These are phyloP conservation scores for Drosophila mojavensis DNA, from an alignment of 1,140 invertebrate genomes.

Conservation along the genomic window DNA sequence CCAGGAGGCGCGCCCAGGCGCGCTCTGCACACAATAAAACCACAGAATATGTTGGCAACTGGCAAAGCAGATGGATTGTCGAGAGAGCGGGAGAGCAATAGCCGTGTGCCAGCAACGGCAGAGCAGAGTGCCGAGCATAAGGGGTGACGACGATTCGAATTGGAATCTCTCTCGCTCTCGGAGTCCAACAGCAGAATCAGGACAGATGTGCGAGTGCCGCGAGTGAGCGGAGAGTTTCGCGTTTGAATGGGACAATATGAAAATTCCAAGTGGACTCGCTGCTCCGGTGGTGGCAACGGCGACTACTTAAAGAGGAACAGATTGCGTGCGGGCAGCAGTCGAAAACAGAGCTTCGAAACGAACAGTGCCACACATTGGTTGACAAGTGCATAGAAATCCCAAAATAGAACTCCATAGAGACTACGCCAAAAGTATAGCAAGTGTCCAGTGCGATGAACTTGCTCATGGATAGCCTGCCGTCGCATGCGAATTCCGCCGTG, in stretches of 20 bases:
- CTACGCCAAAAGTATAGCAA: slow-evolving; percentile 2
- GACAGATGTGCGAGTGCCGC: slow-evolving; percentile 82
- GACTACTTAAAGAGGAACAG: slow-evolving; percentile 83
- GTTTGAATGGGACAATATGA: slow-evolving; percentile 83
- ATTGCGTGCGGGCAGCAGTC: slow-evolving; percentile 80
- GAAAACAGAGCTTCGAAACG: slow-evolving; percentile 72
- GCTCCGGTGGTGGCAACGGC: slow-evolving; percentile 51
- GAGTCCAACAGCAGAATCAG: slow-evolving; percentile 63
- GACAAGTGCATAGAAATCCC: neutral
- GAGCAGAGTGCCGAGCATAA: slow-evolving; percentile 54
- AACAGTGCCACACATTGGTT: slow-evolving; percentile 30
- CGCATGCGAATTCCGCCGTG: slow-evolving; percentile 56
- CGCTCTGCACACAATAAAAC: slow-evolving; percentile 71
- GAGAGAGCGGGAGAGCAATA: slow-evolving; percentile 44
- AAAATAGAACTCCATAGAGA: slow-evolving; percentile 10
- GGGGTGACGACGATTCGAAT: slow-evolving; percentile 56
- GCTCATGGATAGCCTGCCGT: slow-evolving; percentile 80
- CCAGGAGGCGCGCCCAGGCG: slow-evolving; percentile 61
- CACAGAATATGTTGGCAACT: slow-evolving; percentile 83
- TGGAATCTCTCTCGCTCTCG: slow-evolving; percentile 53
- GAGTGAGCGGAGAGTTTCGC: slow-evolving; percentile 60
- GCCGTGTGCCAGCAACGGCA: slow-evolving; percentile 2
- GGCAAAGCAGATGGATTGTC: slow-evolving; percentile 77
- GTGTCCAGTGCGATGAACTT: slow-evolving; percentile 70
- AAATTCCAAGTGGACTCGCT: slow-evolving; percentile 70